Evolutionary conservation across 2,888 invertebrate species (phyloP).

Genomic region (Tetragnatha montana): DNA sequence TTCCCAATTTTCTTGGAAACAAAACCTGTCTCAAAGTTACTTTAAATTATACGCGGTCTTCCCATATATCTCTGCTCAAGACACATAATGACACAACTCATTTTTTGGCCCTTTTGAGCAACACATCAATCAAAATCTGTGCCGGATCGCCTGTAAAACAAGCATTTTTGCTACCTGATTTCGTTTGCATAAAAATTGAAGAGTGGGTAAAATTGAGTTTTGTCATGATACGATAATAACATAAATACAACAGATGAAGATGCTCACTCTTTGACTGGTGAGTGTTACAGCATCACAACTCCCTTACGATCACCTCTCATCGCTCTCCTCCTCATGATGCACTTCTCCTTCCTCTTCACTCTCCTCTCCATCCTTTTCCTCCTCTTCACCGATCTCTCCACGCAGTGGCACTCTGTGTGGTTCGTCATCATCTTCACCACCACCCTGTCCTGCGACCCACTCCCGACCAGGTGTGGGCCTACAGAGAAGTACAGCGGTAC

Average conservation of each 20-base stretch:
- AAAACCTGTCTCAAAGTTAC: no score
- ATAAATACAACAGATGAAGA: not conserved
- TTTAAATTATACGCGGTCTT: no score
- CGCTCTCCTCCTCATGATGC: not conserved
- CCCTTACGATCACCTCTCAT: not conserved
- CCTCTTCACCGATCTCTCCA: not conserved
- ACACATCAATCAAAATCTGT: no score
- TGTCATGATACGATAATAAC: not conserved
- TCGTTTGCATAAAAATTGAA: no score
- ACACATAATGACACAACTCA: no score
- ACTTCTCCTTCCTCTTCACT: not conserved
- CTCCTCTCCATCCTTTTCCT: not conserved
- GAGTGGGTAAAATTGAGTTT: no score
- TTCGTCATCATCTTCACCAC: slow-evolving; percentile 35
- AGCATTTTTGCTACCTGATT: no score
- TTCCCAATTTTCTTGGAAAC: no score
- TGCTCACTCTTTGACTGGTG: not conserved
- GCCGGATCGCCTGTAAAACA: no score
- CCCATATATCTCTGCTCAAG: no score
- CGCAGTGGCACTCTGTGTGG: slow-evolving; percentile 62
- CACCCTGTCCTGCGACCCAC: slow-evolving; percentile 2
- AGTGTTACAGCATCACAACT: not conserved
- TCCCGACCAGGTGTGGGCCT: not conserved
- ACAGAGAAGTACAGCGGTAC: slow-evolving; percentile 46
- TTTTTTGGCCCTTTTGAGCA: no score